Evolutionary conservation across 2,888 invertebrate genomes (phyloP), one percentile per base, ranked within the genome.

Genomic region (Diarsia dahlii): DNA sequence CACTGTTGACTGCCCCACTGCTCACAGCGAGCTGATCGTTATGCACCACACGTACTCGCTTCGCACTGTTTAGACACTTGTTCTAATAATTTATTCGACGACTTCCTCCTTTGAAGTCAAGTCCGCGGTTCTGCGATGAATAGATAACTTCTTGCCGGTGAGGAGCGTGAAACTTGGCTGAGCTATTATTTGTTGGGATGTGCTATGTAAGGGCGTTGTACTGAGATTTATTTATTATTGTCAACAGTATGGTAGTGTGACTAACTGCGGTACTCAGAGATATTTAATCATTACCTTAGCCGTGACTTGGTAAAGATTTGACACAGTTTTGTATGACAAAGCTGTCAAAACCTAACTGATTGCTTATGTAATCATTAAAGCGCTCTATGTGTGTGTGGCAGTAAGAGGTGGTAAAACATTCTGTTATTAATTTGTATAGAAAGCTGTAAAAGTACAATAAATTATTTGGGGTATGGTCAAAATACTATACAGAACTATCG

Each of bases 31-130:
- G 6, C 76, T 39, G 39, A 34, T 82, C 54, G 10, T 6, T 50
- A 62, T 34, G 23, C 65, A 15, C 34, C 12, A 4, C 83, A 78
- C 78, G 80, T 78, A 39, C 56, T 28, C 39, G 62, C 62, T 56
- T 66, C 62, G 52, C 56, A 70, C 56, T 80, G 78, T 63, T 80
- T 67, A 52, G 66, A 52, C 66, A 71, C 65, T 80, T 80, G 48
- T 80, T 82, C 56, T 78, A 63, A 78, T 82, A 67, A 78, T 80
- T 78, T 78, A 82, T 70, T 63, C 69, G 28, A 5, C 12, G 46
- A 70, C 45, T 70, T 78, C 46, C n/a, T 46, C 65, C 18, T 69
- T 18, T 46, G 65, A 66, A 66, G 60, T 70, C 60, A 50, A 69
- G 48, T 45, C 20, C 13, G 23, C 13, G 34, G 50, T 18, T 45